These are phyloP conservation scores for Festucalex cinctus DNA, from an alignment of 2,113 vertebrate genomes.

Conservation along the genomic window DNA sequence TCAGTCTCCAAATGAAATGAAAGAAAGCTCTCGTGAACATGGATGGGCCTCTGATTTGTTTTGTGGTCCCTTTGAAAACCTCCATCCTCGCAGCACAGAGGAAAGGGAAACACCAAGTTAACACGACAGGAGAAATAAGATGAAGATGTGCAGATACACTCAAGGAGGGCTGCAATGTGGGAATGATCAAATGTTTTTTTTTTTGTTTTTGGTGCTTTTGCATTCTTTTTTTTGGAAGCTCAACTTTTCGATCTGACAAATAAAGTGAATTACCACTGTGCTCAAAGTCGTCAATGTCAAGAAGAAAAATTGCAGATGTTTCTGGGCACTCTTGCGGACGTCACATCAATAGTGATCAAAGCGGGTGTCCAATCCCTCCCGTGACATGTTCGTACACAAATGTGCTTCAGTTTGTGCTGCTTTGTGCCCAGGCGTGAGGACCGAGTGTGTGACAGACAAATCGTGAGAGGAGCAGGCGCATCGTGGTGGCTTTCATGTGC, in stretches of 20 bases:
- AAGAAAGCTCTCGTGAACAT: slow-evolving; percentile 52
- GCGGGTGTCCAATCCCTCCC: slow-evolving; percentile 20
- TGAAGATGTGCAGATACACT: slow-evolving; percentile 52
- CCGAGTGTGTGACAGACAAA: slow-evolving; percentile 55
- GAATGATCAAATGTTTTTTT: slow-evolving; percentile 32
- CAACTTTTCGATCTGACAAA: slow-evolving; percentile 25
- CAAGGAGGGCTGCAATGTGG: slow-evolving; percentile 49
- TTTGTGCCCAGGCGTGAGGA: slow-evolving; percentile 38
- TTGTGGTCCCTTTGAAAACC: slow-evolving; percentile 70
- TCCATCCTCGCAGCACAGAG: slow-evolving; percentile 46
- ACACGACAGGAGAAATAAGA: slow-evolving; percentile 48
- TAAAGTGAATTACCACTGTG: slow-evolving; percentile 3
- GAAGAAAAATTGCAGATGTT: slow-evolving; percentile 24
- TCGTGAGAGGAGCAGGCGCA: slow-evolving; percentile 63
- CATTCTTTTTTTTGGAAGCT: slow-evolving; percentile 10
- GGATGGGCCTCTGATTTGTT: slow-evolving; percentile 66
- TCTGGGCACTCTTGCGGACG: slow-evolving; percentile 9
- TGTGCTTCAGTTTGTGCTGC: slow-evolving; percentile 63
- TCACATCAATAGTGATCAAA: slow-evolving; percentile 48
- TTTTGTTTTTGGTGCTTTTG: slow-evolving; percentile 4
- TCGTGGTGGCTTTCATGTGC: slow-evolving; percentile 68
- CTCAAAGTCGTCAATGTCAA: slow-evolving; percentile 22
- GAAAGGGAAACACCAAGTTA: slow-evolving; percentile 43
- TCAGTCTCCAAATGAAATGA: slow-evolving; percentile 66
- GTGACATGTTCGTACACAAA: slow-evolving; percentile 36